Evolutionary conservation across 2,888 invertebrate species (phyloP), one percentile per base, ranked within the genome.

Genomic region (Torymus aiolomorphi): DNA sequence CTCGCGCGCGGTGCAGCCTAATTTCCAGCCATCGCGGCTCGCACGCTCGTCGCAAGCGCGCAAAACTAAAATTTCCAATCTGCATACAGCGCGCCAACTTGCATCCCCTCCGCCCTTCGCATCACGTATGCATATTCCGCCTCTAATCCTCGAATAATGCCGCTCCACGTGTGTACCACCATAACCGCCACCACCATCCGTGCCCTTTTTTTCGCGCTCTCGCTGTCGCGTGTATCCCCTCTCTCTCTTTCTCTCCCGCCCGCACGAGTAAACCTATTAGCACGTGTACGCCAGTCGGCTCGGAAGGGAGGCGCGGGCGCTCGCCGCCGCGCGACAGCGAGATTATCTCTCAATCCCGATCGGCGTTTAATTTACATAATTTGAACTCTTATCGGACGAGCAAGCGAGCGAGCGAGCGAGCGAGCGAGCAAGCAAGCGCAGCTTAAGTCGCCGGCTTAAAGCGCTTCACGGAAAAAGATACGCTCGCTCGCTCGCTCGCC

Each of bases 361-460:
- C 76, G 78, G 73, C 78, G 73, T 69, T 81, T 76, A 81, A 81
- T 81, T 81, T 78, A 73, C 81, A 81, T 81, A 81, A 78, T 78
- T 81, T 56, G 69, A 76, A 76, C 75, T 78, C 81, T 81, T 81
- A 81, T 81, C 78, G 76, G 67, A 0, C 1, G 5, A 13, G 61
- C n/a, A 3, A 31, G 18, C 24, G 16, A 61, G 57, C 24, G 16
- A 61, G 57, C 1, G 5, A 13, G 61, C n/a, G 10, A 31, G 18
- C 24, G 16, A 61, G 57, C 1, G 5, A 13, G 61, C n/a, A 3
- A 31, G 18, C 24, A 16, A 61, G 57, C 70, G 62, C n/a, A 76
- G 71, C 79, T 79, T 75, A 75, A 79, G 59, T 66, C 52, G 63
- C 51, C 66, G 66, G 66, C 72, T 78, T 67, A 73, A 42, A 78